Evolutionary conservation across 2,888 invertebrate genomes (phyloP), one percentile per base, ranked within the genome.

Genomic region (Ophion ventricosus): DNA sequence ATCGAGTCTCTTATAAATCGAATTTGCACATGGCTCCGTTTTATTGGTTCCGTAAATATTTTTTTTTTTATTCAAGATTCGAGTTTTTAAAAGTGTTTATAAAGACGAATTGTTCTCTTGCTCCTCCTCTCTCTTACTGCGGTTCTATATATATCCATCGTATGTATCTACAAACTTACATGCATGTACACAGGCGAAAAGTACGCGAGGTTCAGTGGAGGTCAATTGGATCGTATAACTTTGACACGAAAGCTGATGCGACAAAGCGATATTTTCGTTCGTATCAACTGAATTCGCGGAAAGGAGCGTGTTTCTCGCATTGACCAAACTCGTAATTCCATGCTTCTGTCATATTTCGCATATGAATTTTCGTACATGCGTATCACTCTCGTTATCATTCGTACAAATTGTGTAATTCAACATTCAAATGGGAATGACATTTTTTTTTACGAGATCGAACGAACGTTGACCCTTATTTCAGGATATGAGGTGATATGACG

Each of bases 221-320:
- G 40, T 76, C 66, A 76, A 76, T 76, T 35, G 40, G 56, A 8
- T 20, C 25, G 43, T 20, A 23, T 66, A 66, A 56, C 40, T 35
- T 54, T 63, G 29, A 75, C 49, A 63, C 3, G 49, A 40, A 43
- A 64, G 1, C 64, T 17, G 29, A n/a, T 57, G 54, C 29, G 70
- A 23, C 43, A 8, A 8, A 57, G 26, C 1, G 7, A 54, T 25
- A n/a, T 74, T 74, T 75, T 23, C 29, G 56, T 54, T 23, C 10
- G 29, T 35, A 63, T 49, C 23, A 23, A 20, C 14, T 43, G 7
- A 40, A 25, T 49, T 25, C 23, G 25, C 64, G n/a, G 35, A 64
- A 35, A 20, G 20, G 64, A 64, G 20, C 35, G 35, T 8, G 35
- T 35, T 35, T 35, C 35, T 35, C 35, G 35, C 35, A 7, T 8